These are phyloP conservation scores for Protaetia brevitarsis DNA, from an alignment of 1,140 invertebrate genomes.

Conservation along the genomic window DNA sequence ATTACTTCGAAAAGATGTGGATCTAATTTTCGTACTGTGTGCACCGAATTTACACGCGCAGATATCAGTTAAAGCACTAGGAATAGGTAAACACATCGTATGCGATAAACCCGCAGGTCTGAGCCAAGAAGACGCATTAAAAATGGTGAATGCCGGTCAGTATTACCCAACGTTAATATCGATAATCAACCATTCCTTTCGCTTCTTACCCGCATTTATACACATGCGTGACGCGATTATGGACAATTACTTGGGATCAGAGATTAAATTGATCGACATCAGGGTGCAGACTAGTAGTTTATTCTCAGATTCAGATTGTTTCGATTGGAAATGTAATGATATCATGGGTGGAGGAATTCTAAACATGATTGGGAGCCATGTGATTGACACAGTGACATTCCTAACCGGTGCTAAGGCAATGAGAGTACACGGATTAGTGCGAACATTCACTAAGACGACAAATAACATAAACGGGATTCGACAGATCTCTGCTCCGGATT, in stretches of 20 bases:
- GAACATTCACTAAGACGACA: conserved; percentile 87
- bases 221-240: conserved; percentile 79
- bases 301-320: conserved; percentile 71
- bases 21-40: conserved; percentile 90
- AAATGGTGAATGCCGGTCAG: conserved; percentile 88
- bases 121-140: conserved; percentile 82
- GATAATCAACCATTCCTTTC: conserved; percentile 86
- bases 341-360: conserved; percentile 94
- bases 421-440: conserved; percentile 84
- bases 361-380: conserved; percentile 89
- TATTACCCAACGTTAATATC: conserved; percentile 95
- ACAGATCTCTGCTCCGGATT: conserved; percentile 91
- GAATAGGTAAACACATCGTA: conserved; percentile 96
- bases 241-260: conserved; percentile 74
- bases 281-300: conserved; percentile 84
- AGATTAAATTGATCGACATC: conserved; percentile 81
- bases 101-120: conserved; percentile 91
- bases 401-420: conserved; percentile 78
- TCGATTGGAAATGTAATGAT: conserved; percentile 93
- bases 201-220: conserved; percentile 87
- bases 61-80: conserved; percentile 93
- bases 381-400: conserved; percentile 88
- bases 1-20: conserved; percentile 87
- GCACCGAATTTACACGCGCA: conserved; percentile 92
- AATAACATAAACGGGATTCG: conserved; percentile 85